Conservation (phyloP, 2,797 vertebrate genomes). For the Helarctos malayanus region DNA sequence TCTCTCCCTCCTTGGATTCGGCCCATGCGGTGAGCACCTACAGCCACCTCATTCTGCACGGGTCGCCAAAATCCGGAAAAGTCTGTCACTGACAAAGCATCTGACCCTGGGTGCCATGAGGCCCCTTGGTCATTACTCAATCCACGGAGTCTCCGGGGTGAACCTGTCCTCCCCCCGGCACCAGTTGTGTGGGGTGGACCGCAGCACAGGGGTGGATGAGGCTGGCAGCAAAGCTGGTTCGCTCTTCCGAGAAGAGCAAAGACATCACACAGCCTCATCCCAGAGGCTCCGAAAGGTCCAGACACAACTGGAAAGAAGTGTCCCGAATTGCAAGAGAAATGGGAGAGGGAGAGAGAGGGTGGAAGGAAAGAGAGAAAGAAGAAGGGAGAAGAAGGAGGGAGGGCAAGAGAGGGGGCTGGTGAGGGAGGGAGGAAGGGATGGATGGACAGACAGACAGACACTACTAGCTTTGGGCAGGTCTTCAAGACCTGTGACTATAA, state of each 20-base stretch:
- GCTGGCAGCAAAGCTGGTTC: background rate
- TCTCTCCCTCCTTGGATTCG: background rate
- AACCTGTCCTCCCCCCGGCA: background rate
- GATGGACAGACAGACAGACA: background rate
- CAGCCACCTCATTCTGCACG: background rate
- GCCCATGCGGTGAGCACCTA: background rate
- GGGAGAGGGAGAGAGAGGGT: rapidly evolving
- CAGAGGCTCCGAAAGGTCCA: background rate
- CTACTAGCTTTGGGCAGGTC: background rate
- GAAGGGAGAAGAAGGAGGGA: too few species aligned
- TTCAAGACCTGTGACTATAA: background rate
- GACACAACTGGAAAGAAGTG: background rate
- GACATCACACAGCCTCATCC: too few species aligned
- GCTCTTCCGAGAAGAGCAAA: background rate
- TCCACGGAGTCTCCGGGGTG: background rate
- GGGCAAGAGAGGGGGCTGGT: background rate
- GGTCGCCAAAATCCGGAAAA: background rate
- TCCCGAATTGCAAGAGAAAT: background rate
- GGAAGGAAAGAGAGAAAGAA: background rate
- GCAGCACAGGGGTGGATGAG: background rate
- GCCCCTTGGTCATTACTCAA: background rate
- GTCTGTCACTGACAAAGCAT: background rate
- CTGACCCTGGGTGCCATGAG: too few species aligned
- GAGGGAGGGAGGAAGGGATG: background rate
- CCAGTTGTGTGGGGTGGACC: background rate